Evolutionary conservation across 2,113 vertebrate species (phyloP).

Genomic region (Cochlearius cochlearius): DNA sequence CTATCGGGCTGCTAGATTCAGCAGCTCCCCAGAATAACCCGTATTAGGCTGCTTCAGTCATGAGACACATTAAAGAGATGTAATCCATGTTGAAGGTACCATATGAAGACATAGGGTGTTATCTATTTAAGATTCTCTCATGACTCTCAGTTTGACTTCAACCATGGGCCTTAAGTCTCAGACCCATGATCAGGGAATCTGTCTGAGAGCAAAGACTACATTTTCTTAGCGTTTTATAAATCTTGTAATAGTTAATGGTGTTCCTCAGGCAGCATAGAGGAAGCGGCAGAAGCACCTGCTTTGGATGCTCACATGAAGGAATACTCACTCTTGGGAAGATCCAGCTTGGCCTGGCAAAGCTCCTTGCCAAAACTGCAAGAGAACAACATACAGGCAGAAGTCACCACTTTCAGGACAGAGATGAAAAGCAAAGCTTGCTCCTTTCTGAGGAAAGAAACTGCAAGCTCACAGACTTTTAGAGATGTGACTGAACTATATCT

Average conservation of each 20-base stretch:
- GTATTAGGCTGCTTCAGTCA: neutral
- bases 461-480: neutral
- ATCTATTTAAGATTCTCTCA: neutral
- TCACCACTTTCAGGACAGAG: neutral
- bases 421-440: neutral
- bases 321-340: conserved; percentile 91
- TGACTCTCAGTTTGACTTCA: neutral
- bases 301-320: neutral
- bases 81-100: neutral
- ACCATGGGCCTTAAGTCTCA: neutral
- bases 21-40: neutral
- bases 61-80: neutral
- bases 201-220: neutral
- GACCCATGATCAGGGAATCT: neutral
- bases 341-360: conserved; percentile 85
- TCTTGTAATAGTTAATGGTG: neutral
- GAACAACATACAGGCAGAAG: neutral
- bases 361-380: conserved; percentile 91
- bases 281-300: neutral
- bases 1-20: neutral
- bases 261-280: neutral
- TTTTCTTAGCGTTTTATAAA: neutral
- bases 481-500: neutral
- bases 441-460: neutral
- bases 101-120: neutral